Conservation (phyloP, 2,888 invertebrate species). For the Synanthedon vespiformis region DNA sequence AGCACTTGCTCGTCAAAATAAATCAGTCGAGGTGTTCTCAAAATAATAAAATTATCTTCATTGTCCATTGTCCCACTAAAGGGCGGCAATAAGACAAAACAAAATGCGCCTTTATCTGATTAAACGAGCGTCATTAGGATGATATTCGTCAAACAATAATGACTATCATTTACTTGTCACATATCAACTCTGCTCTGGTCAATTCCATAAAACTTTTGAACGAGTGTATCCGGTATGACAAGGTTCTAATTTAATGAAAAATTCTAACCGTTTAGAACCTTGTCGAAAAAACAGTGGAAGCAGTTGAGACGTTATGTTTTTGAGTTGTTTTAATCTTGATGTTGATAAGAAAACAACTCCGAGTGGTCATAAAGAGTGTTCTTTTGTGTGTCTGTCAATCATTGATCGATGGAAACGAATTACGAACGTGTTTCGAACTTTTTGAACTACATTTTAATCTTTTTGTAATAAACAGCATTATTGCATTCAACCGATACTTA, state of each 20-base stretch:
- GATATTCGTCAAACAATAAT: conserved; percentile 35
- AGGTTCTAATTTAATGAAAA: conserved; percentile 7
- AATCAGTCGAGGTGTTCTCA: background rate
- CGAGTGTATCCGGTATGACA: conserved; percentile 4
- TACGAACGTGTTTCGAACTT: background rate
- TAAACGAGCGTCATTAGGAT: conserved; percentile 28
- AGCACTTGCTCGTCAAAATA: no score
- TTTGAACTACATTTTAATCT: no score
- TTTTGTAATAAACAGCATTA: no score
- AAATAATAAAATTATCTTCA: conserved; percentile 3
- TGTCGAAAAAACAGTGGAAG: conserved; percentile 11
- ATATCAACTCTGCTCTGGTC: conserved; percentile 11
- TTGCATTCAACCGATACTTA: no score
- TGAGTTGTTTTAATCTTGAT: conserved; percentile 6
- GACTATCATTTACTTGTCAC: conserved; percentile 41
- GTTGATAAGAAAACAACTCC: conserved; percentile 3
- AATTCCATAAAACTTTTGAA: background rate
- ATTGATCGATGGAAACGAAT: conserved; percentile 6
- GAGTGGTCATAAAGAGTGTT: conserved; percentile 13
- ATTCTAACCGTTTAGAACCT: conserved; percentile 9
- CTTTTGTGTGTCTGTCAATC: conserved; percentile 10
- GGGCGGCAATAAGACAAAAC: conserved; percentile 28
- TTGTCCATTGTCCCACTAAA: conserved; percentile 29
- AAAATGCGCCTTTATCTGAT: conserved; percentile 29
- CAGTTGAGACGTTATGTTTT: conserved; percentile 9